A percentile compares a stretch with the other conserved stretches of the same genome.
These are phyloP conservation scores for Macaria liturata DNA, from an alignment of 2,888 invertebrate species.

Conservation along the genomic window DNA sequence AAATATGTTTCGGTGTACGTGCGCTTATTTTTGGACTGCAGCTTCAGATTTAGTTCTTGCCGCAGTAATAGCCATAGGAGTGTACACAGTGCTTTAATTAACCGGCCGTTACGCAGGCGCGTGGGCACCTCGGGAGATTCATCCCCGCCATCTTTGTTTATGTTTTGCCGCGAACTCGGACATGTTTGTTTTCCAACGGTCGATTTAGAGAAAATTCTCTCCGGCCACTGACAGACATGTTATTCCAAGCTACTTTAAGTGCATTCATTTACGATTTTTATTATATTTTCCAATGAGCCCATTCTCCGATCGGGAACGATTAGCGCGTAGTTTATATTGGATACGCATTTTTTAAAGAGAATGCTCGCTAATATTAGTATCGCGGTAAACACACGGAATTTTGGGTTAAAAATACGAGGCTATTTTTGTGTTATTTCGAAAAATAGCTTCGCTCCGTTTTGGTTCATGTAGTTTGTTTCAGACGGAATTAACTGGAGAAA, in stretches of 20 bases:
- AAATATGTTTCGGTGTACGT: conserved; percentile 54
- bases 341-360: conserved; percentile 11
- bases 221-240: conserved; percentile 65
- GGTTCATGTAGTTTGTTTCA: conserved; percentile 11
- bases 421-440: conserved; percentile 19
- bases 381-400: conserved; percentile 20
- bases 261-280: conserved; percentile 29
- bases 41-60: conserved; percentile 65
- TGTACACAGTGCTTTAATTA: conserved; percentile 78
- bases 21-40: conserved; percentile 65
- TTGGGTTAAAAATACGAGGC: conserved; percentile 23
- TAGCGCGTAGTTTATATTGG: conserved; percentile 11
- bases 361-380: conserved; percentile 15
- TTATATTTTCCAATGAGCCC: conserved; percentile 11
- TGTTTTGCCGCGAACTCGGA: conserved; percentile 50
- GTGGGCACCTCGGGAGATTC: conserved; percentile 69
- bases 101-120: conserved; percentile 63
- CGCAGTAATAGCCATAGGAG: conserved; percentile 64
- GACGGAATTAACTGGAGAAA: conserved; percentile 6
- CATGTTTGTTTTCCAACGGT: conserved; percentile 67
- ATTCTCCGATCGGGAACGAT: conserved; percentile 16
- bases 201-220: conserved; percentile 75
- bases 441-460: conserved; percentile 19
- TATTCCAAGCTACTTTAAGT: conserved; percentile 44
- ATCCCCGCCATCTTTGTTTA: conserved; percentile 63